These are phyloP conservation scores for Drosophila barbarae DNA, from an alignment of 2,888 invertebrate genomes.

Conservation along the genomic window DNA sequence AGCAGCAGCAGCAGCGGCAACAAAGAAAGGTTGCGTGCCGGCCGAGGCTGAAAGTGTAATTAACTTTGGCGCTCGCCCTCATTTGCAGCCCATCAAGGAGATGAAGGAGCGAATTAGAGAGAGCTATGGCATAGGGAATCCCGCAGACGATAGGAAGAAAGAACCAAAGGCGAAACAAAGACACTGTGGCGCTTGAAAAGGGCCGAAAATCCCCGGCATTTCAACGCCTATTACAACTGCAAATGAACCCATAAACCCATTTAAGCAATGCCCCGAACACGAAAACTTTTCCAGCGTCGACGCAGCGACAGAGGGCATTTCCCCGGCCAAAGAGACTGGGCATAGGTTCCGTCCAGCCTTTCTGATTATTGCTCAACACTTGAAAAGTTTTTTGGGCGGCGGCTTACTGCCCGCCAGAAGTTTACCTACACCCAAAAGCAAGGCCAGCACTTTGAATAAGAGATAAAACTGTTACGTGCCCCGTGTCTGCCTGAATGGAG, in stretches of 20 bases:
- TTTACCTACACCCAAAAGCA: slow-evolving; percentile 35
- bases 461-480: slow-evolving; percentile 72
- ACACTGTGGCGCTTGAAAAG: slow-evolving; percentile 33
- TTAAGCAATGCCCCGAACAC: slow-evolving; percentile 63
- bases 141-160: background rate
- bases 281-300: slow-evolving; percentile 56
- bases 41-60: slow-evolving; percentile 37
- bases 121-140: slow-evolving; percentile 16
- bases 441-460: slow-evolving; percentile 68
- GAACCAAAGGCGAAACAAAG: slow-evolving; percentile 34
- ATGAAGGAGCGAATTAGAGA: slow-evolving; percentile 39
- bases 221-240: slow-evolving; percentile 67
- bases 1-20: background rate
- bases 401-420: slow-evolving; percentile 34
- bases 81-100: slow-evolving; percentile 63
- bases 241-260: slow-evolving; percentile 73
- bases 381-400: slow-evolving; percentile 65
- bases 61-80: slow-evolving; percentile 51
- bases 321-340: slow-evolving; percentile 1
- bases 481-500: slow-evolving; percentile 63
- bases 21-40: slow-evolving; percentile 29
- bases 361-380: slow-evolving; percentile 71
- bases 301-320: slow-evolving; percentile 13
- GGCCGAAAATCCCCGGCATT: slow-evolving; percentile 56
- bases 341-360: slow-evolving; percentile 59